phyloP scores from a whole-genome alignment of 2,113 vertebrate genomes.

The Sinocyclocheilus grahami region DNA sequence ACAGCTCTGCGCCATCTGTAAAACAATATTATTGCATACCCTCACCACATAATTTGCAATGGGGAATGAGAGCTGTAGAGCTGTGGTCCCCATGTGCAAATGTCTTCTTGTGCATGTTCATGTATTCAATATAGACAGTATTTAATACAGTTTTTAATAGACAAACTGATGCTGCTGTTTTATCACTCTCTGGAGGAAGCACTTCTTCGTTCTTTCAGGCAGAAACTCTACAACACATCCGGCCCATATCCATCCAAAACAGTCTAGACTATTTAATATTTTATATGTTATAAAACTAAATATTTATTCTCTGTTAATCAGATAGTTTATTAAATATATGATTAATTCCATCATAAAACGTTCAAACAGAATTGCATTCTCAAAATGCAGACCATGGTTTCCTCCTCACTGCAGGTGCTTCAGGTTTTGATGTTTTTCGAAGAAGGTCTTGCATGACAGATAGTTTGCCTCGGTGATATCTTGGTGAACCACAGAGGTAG shows the following conservation, averaged over 20 bases:
- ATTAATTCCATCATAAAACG: too few species aligned
- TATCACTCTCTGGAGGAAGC: background rate
- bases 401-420: background rate
- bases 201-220: background rate
- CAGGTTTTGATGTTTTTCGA: background rate
- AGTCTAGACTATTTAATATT: background rate
- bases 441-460: background rate
- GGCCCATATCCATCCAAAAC: background rate
- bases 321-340: background rate
- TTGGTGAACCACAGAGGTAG: constrained; percentile 44
- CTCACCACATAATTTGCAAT: background rate
- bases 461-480: constrained; percentile 36
- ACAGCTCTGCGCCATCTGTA: background rate
- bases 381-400: background rate
- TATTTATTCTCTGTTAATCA: too few species aligned
- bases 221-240: background rate
- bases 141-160: background rate
- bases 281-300: background rate
- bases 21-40: constrained; percentile 6
- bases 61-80: background rate
- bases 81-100: background rate
- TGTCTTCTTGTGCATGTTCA: background rate
- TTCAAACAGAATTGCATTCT: too few species aligned
- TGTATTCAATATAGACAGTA: background rate
- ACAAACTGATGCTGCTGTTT: background rate